Base-by-base conservation (phyloP, 2,888 invertebrate species). In the Lasius platythorax region DNA sequence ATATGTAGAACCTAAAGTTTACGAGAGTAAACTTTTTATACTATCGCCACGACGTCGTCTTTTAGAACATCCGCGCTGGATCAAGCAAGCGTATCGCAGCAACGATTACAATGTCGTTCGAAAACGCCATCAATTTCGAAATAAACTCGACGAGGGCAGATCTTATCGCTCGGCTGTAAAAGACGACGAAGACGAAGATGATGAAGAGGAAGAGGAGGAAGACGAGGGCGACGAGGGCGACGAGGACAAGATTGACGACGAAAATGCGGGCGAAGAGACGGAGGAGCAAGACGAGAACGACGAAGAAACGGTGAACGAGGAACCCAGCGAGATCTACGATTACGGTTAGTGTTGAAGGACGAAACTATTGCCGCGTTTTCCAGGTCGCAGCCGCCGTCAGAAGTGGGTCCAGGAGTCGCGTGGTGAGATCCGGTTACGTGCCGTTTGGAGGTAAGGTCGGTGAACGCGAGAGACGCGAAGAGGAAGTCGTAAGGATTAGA, bases 341-440 rank as follows among this genome's bases (percentile, higher is more conserved):
- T 88, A 93, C 83, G 93, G 93, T 93, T 92, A 93, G 93, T 93
- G 88, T 85, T 82, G 61, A 75, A 82, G 8, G 40, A 66, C 63
- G 53, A 85, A 87, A 85, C 63, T 75, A 40, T 84, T 85, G 84
- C 79, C 56, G 75, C 76, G 46, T 88, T 92, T 92, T 92, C 28
- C 85, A 91, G 91, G 87, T 89, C 63, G 85, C 73, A 37, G 70
- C 58, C 40, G 70, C 75, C 30, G 76, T 64, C 67, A 86, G 73
- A 81, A 82, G 83, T 84, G 84, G 83, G 43, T 83, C 74, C 72
- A 73, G 82, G 81, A 86, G 56, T 79, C 89, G 84, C 3, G 58
- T 64, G 63, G 43, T 64, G 46, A 91, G 82, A 46, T 82, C 79
- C 68, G 82, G 85, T 87, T 83, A 87, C 66, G 40, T 70, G 67